Evolutionary conservation across 2,113 vertebrate species (phyloP).

Genomic region (Lepidothrix coronata): DNA sequence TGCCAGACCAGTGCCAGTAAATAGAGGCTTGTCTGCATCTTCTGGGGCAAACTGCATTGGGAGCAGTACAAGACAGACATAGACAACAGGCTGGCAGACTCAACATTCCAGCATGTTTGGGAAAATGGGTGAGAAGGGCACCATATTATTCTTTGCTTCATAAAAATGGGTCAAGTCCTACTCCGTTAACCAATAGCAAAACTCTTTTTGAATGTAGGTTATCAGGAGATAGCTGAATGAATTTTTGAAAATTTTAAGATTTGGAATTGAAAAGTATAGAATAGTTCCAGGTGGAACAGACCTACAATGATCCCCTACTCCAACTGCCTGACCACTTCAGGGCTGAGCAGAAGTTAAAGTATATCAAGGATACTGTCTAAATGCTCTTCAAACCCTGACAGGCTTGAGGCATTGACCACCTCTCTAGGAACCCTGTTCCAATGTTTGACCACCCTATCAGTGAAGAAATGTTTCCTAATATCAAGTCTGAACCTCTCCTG

Average conservation of each 20-base stretch:
- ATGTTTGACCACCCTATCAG: not conserved
- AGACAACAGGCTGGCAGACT: not conserved
- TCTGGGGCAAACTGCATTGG: not conserved
- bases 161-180: not conserved
- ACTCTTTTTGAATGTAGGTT: not conserved
- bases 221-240: not conserved
- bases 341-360: not conserved
- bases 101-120: rapidly evolving
- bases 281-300: not conserved
- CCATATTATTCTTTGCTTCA: not conserved
- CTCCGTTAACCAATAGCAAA: not conserved
- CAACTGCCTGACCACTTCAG: not conserved
- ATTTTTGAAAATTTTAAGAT: not conserved
- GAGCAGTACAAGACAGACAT: not conserved
- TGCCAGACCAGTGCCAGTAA: not conserved
- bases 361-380: not conserved
- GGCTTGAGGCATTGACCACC: not conserved
- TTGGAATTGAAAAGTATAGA: not conserved
- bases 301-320: not conserved
- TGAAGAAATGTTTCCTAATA: not conserved
- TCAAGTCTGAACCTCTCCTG: not conserved
- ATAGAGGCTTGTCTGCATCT: not conserved
- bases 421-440: rapidly evolving
- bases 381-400: not conserved
- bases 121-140: not conserved